phyloP scores from a whole-genome alignment of 2,888 invertebrate species.

The Hemistola chrysoprasaria region DNA sequence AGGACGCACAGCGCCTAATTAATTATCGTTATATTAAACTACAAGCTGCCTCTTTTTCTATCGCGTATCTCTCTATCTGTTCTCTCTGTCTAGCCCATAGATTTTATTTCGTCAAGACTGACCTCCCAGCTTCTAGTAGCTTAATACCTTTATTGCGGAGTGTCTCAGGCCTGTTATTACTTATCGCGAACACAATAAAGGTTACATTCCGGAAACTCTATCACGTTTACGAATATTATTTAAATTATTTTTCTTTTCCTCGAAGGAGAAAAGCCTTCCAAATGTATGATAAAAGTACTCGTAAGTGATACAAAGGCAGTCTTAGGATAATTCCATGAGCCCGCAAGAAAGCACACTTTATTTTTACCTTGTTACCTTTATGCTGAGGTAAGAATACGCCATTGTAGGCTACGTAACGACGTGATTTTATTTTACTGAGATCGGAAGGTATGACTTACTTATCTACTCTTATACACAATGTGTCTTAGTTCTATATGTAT shows the following conservation, averaged over 20 bases:
- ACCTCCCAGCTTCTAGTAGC: too few relatives aligned
- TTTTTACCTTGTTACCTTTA: not conserved
- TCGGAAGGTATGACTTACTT: not conserved
- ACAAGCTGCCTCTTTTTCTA: too few relatives aligned
- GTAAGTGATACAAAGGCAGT: slow-evolving; percentile 24
- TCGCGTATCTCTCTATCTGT: too few relatives aligned
- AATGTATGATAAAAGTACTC: slow-evolving; percentile 26
- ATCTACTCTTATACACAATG: too few relatives aligned
- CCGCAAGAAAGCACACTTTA: slow-evolving; percentile 4
- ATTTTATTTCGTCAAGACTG: too few relatives aligned
- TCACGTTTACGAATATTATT: too few relatives aligned
- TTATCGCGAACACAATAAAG: not conserved
- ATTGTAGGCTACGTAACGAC: not conserved
- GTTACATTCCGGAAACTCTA: too few relatives aligned
- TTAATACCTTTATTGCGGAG: too few relatives aligned
- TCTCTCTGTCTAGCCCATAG: too few relatives aligned
- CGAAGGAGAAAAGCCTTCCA: slow-evolving; percentile 18
- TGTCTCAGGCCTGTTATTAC: not conserved
- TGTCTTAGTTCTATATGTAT: too few relatives aligned
- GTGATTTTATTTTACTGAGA: slow-evolving; percentile 1
- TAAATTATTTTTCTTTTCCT: slow-evolving; percentile 24
- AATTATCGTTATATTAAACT: too few relatives aligned
- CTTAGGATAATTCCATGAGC: slow-evolving; percentile 23
- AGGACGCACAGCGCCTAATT: too few relatives aligned
- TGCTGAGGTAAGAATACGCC: not conserved